Evolutionary conservation across 2,113 vertebrate genomes (phyloP).

Genomic region (Corvus moneduloides): DNA sequence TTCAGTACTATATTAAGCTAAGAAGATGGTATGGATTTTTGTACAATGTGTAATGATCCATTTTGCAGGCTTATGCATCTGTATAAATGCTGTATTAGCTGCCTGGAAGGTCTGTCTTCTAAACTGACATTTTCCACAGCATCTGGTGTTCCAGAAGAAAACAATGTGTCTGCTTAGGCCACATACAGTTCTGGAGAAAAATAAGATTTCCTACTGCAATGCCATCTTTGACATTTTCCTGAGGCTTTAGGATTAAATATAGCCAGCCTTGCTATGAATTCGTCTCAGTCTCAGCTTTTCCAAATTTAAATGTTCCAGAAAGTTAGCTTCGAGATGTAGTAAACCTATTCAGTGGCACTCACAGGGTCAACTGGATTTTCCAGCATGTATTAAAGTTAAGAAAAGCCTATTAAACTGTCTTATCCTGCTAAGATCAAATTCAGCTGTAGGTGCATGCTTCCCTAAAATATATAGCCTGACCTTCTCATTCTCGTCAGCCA

Average conservation of each 20-base stretch:
- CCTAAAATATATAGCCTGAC: neutral
- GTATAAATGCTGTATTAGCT: neutral
- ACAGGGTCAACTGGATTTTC: neutral
- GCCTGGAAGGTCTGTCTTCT: neutral
- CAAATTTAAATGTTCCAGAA: conserved; percentile 17
- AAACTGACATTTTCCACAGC: neutral
- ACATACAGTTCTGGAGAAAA: neutral
- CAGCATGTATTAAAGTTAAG: neutral
- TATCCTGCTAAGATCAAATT: neutral
- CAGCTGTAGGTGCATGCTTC: neutral
- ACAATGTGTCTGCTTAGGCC: neutral
- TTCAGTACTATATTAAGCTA: conserved; percentile 46
- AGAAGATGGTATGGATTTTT: conserved; percentile 22
- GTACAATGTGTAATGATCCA: neutral
- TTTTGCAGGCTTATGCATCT: neutral
- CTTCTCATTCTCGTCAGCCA: neutral
- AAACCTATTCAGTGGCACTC: neutral
- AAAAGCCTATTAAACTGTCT: neutral
- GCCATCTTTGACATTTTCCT: conserved; percentile 3
- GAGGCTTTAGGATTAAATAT: conserved; percentile 40
- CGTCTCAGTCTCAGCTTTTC: neutral
- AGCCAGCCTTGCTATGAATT: neutral
- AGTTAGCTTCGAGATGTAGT: neutral
- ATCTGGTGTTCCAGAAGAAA: neutral
- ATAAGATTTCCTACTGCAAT: neutral